Evolutionary conservation across 2,113 vertebrate genomes (phyloP).

Genomic region (Arothron firmamentum): DNA sequence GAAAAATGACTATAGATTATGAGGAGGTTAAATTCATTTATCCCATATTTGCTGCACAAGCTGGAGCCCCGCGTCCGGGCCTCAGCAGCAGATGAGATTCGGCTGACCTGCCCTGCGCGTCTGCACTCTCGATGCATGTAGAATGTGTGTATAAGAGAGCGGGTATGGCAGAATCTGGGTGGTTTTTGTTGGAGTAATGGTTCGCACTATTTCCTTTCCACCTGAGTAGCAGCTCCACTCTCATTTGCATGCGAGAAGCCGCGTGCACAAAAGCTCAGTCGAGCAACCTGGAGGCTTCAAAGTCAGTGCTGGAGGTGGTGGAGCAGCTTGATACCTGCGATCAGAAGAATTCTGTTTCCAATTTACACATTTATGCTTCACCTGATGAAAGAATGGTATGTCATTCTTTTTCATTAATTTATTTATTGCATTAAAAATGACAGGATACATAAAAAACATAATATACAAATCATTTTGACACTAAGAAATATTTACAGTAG

Average conservation of each 20-base stretch:
- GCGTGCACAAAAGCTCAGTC: slow-evolving; percentile 37
- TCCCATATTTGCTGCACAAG: slow-evolving; percentile 5
- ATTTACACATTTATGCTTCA: slow-evolving; percentile 33
- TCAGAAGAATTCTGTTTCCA: slow-evolving; percentile 28
- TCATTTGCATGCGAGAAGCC: slow-evolving; percentile 62
- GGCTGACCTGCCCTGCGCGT: no score
- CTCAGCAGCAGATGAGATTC: slow-evolving; percentile 24
- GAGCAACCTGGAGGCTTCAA: slow-evolving; percentile 61
- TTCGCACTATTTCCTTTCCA: slow-evolving; percentile 47
- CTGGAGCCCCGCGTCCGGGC: slow-evolving; percentile 10
- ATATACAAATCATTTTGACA: background rate
- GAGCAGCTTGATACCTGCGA: slow-evolving; percentile 60
- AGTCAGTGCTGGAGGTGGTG: slow-evolving; percentile 61
- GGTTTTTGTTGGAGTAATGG: slow-evolving; percentile 30
- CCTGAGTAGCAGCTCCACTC: slow-evolving; percentile 24
- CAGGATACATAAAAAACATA: slow-evolving; percentile 1
- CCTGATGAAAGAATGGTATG: slow-evolving; percentile 9
- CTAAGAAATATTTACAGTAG: slow-evolving; percentile 21
- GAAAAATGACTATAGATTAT: no score
- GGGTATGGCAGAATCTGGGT: background rate
- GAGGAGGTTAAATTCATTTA: background rate
- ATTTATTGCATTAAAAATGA: background rate
- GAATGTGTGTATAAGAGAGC: no score
- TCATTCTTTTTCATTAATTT: background rate
- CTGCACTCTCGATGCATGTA: no score